phyloP scores from a whole-genome alignment of 2,888 invertebrate species.

The Ectemnius continuus region DNA sequence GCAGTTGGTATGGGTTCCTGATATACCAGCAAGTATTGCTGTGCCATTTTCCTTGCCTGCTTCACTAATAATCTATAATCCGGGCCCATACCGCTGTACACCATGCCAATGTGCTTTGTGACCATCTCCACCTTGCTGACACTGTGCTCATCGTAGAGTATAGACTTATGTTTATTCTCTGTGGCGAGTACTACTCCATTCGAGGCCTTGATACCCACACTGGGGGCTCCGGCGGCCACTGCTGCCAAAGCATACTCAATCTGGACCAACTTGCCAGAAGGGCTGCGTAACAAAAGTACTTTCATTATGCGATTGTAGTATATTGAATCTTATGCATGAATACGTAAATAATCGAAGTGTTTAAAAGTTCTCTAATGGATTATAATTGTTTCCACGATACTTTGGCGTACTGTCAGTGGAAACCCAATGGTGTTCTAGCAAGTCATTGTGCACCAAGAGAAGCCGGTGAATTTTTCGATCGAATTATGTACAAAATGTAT shows the following conservation, averaged over 20 bases:
- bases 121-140: constrained; percentile 98
- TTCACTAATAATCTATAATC: constrained; percentile 94
- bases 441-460: constrained; percentile 37
- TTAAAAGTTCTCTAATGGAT: not conserved
- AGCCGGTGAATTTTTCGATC: not conserved
- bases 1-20: constrained; percentile 97
- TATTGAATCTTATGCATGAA: not conserved
- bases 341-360: not conserved
- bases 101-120: constrained; percentile 97
- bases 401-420: not conserved
- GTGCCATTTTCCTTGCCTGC: constrained; percentile 96
- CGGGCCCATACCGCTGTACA: constrained; percentile 97
- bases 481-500: not conserved
- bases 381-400: not conserved
- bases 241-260: constrained; percentile 99
- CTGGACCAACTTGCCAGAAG: constrained; percentile 99
- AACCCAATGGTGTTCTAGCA: constrained; percentile 19
- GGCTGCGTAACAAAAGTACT: constrained; percentile 81
- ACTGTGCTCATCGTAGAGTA: constrained; percentile 97
- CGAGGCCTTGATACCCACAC: constrained; percentile 98
- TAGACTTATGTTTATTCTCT: constrained; percentile 98
- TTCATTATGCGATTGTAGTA: not conserved
- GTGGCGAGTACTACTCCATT: constrained; percentile 99
- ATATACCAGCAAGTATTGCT: constrained; percentile 94
- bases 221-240: constrained; percentile 98